Conservation (phyloP, 2,797 vertebrate species). For the Takifugu rubripes region DNA sequence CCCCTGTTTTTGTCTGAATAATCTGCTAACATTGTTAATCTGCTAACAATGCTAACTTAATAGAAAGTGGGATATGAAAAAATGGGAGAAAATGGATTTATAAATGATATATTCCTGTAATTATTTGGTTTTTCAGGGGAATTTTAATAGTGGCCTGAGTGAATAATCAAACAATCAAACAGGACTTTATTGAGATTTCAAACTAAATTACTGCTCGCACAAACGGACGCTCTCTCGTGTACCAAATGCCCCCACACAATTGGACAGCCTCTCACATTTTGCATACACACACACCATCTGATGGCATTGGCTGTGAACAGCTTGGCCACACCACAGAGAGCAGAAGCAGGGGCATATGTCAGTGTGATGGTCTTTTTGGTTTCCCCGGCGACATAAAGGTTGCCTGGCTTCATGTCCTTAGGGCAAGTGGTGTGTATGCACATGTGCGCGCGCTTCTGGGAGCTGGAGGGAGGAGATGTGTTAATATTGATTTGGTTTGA, state of each 20-base stretch:
- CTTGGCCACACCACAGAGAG: conserved; percentile 76
- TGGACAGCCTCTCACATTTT: conserved; percentile 64
- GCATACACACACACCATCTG: conserved; percentile 60
- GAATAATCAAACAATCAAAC: too few species aligned
- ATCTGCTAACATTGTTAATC: too few species aligned
- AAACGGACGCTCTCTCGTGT: conserved; percentile 62
- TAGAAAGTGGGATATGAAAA: background rate
- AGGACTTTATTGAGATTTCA: conserved; percentile 26
- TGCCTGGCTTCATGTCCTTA: conserved; percentile 74
- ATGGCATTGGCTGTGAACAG: conserved; percentile 73
- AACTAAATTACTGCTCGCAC: conserved; percentile 45
- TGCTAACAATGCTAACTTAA: too few species aligned
- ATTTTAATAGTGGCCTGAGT: too few species aligned
- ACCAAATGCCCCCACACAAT: conserved; percentile 66
- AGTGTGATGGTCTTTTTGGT: conserved; percentile 76
- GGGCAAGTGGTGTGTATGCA: conserved; percentile 58
- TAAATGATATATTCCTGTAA: too few species aligned
- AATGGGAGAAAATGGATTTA: conserved; percentile 5
- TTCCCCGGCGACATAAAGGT: conserved; percentile 75
- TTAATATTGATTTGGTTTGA: conserved; percentile 40
- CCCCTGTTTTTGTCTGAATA: conserved; percentile 13
- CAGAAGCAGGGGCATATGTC: conserved; percentile 79
- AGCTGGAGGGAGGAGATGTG: conserved; percentile 15
- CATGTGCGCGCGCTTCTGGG: conserved; percentile 16
- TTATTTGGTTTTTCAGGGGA: too few species aligned